phyloP scores from a whole-genome alignment of 2,888 invertebrate species.

The Himalopsyche kuldschensis region DNA sequence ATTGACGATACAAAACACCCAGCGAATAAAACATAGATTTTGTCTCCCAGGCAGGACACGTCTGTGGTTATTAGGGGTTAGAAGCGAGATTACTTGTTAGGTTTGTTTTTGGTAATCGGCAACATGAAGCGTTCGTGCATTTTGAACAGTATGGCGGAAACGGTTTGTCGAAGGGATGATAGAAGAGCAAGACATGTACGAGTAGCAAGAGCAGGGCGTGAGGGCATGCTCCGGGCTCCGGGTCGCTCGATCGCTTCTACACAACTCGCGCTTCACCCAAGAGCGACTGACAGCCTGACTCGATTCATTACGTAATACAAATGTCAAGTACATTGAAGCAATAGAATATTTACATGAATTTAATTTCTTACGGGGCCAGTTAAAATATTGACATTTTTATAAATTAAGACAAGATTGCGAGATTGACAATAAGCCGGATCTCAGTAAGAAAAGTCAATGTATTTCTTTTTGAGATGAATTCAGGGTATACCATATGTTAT shows the following conservation, averaged over 20 bases:
- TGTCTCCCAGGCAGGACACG: background rate
- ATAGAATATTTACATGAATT: too few relatives aligned
- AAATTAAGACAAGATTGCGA: too few relatives aligned
- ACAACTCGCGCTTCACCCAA: background rate
- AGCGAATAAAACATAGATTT: background rate
- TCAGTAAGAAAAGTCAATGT: too few relatives aligned
- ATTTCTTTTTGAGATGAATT: too few relatives aligned
- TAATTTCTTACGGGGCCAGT: too few relatives aligned
- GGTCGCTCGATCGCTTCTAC: slow-evolving; percentile 4
- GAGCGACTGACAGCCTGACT: background rate
- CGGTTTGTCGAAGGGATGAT: slow-evolving; percentile 3
- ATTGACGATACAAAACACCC: background rate
- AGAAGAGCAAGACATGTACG: slow-evolving; percentile 8
- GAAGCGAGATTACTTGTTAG: slow-evolving; percentile 1
- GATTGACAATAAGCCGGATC: too few relatives aligned
- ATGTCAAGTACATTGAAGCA: too few relatives aligned
- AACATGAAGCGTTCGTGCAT: slow-evolving; percentile 10
- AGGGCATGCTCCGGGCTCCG: slow-evolving; percentile 20
- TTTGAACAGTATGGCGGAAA: slow-evolving; percentile 3
- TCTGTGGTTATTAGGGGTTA: background rate
- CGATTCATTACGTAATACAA: too few relatives aligned
- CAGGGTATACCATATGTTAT: too few relatives aligned
- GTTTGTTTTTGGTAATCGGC: slow-evolving; percentile 4
- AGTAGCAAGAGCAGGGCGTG: slow-evolving; percentile 3
- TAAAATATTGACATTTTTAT: too few relatives aligned